A percentile compares a stretch with the other conserved stretches of the same genome.
Evolutionary conservation across 2,888 invertebrate genomes (phyloP).

Genomic region (Lepidocyrtinus sp.): DNA sequence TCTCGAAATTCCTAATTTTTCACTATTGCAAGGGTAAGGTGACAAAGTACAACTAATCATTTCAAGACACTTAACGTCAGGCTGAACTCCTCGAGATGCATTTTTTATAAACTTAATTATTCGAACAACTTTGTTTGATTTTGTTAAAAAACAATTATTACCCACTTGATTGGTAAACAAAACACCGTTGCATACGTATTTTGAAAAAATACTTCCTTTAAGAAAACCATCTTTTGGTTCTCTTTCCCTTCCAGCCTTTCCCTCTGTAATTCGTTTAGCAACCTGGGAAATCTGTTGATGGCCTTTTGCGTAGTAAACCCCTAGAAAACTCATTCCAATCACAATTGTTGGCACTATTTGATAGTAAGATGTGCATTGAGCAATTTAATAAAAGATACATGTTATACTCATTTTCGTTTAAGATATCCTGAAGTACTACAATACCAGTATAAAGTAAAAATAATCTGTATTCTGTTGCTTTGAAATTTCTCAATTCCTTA

Average conservation of each 20-base stretch:
- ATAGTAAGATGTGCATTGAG: constrained; percentile 10
- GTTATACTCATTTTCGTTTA: background rate
- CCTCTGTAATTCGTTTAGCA: background rate
- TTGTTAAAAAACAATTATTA: background rate
- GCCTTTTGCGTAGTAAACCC: background rate
- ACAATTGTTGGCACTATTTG: background rate
- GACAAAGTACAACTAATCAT: background rate
- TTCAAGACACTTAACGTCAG: background rate
- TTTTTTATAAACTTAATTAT: too few relatives aligned
- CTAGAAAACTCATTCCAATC: constrained; percentile 1
- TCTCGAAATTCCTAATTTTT: constrained; percentile 2
- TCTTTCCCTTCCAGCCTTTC: too few relatives aligned
- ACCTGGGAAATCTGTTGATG: constrained; percentile 1
- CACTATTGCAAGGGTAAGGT: background rate
- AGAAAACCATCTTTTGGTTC: background rate
- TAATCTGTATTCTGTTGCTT: constrained; percentile 12
- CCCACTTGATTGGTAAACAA: background rate
- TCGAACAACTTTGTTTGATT: background rate
- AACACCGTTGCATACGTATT: background rate
- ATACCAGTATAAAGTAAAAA: constrained; percentile 14
- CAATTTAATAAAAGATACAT: background rate
- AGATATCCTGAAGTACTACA: background rate
- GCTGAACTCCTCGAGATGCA: too few relatives aligned
- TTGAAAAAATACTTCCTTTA: background rate
- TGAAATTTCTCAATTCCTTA: constrained; percentile 5